Conservation (phyloP, 2,888 invertebrate genomes). For the Rapana venosa region DNA sequence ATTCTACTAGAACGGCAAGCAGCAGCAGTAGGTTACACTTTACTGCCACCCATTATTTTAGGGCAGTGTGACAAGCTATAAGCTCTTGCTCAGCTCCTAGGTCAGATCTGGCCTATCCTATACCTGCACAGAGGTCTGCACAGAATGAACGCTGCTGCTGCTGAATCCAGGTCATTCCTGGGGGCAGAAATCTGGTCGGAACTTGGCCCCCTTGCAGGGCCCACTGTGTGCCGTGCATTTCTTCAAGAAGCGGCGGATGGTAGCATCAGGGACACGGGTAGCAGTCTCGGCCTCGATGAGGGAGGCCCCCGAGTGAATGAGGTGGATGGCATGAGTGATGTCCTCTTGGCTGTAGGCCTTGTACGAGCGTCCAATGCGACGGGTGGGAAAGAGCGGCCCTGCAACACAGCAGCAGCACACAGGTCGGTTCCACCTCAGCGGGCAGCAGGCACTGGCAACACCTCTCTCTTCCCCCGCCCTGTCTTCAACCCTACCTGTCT, state of each 20-base stretch:
- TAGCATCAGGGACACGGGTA: conserved; percentile 8
- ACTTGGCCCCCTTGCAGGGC: conserved; percentile 25
- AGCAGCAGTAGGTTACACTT: too few relatives aligned
- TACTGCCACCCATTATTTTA: too few relatives aligned
- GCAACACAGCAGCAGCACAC: conserved; percentile 26
- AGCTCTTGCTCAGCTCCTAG: too few relatives aligned
- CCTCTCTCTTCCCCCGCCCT: too few relatives aligned
- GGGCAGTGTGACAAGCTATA: too few relatives aligned
- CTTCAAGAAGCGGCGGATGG: conserved; percentile 33
- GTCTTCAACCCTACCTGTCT: too few relatives aligned
- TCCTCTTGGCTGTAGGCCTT: conserved; percentile 31
- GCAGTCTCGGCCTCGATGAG: conserved; percentile 15
- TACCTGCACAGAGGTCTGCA: too few relatives aligned
- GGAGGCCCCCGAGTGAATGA: conserved; percentile 1
- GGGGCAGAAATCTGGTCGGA: background rate
- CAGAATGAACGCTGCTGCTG: too few relatives aligned
- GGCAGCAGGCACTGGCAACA: too few relatives aligned
- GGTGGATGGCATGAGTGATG: background rate
- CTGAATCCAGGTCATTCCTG: background rate
- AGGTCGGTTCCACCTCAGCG: background rate
- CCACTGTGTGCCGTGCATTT: conserved; percentile 32
- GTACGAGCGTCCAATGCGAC: background rate
- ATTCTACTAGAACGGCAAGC: too few relatives aligned
- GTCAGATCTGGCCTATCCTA: too few relatives aligned
- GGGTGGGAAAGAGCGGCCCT: background rate